Base-by-base conservation (phyloP, 2,113 vertebrate species). In the Tenrec ecaudatus region DNA sequence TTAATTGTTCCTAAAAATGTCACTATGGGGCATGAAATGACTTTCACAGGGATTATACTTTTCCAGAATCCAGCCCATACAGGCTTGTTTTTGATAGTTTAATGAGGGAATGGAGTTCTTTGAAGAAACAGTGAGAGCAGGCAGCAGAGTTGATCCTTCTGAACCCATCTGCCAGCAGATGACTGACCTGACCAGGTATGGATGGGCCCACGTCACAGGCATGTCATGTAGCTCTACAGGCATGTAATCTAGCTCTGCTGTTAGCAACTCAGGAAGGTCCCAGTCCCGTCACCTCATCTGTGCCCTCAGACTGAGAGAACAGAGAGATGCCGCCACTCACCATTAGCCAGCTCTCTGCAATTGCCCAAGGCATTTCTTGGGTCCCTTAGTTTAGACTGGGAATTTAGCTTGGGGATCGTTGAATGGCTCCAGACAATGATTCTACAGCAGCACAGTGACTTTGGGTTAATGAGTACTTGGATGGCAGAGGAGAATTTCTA, bases 321-420 rank as follows among this genome's bases (percentile, higher is more conserved):
- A 60, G 68, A 58, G 12, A 62, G 47, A 82, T 23, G 15, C 79
- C 64, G 43, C 23, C 38, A 60, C 14, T 89, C 68, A 76, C 71
- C 19, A 81, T 90, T 60, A 94, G 62, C 36, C 38, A 8, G 6
- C 82, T 85, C 25, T 91, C 64, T 82, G 62, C 66, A 89, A 88
- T 11, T 60, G 73, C 60, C 64, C 23, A 29, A n/a, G 8, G 36
- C 64, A 81, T 88, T 90, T 89, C 60, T 62, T 86, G 88, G 47
- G 86, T 90, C 83, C 77, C 29, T 82, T 78, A 57, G 19, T 88
- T 82, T 89, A 68, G 9, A 77, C 36, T 68, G 76, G 62, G 60
- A 83, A 29, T 90, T 91, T 92, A 69, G 15, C 69, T 88, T 82
- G 68, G 79, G 58, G 91, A 75, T 93, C 91, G 47, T 76, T 76